Base-by-base conservation (phyloP, 2,113 vertebrate genomes). In the Galbula dea region DNA sequence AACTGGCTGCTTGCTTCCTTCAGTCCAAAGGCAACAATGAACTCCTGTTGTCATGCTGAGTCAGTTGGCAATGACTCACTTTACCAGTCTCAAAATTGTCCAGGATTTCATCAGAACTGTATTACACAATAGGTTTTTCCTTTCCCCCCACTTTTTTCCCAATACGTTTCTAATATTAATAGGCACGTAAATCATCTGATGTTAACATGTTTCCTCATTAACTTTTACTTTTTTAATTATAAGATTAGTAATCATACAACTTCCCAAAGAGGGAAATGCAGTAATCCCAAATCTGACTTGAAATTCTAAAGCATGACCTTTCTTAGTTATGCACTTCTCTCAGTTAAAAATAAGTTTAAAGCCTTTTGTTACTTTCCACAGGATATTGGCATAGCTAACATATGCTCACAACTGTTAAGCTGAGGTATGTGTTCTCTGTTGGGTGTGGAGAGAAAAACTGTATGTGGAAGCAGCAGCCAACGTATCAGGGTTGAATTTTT, bases 1-100 rank as follows among this genome's bases (percentile, higher is more conserved):
- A 89, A 96, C 82, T 88, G 81, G 3, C 7, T 71, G 58, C 81
- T 89, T 80, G 91, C 82, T 96, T 96, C 75, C 87, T 94, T 95
- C 10, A 15, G 82, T 94, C 87, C 4, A 23, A 93, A 80, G 69
- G 82, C 95, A 95, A 94, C 95, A 96, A 95, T 95, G 94, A 94
- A 92, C 82, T 95, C 86, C 89, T 48, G 37, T 83, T 94, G 91
- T 96, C 96, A 91, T 94, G 94, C 94, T 95, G 96, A 96, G 94
- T 96, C 96, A 96, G 94, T 96, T 95, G 94, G 87, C 95, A 91
- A 82, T 85, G 84, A 94, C 87, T 95, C 87, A 77, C 79, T 87
- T 93, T 92, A 91, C 92, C 89, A 79, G 91, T 85, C 93, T 96
- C 89, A 93, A 93, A 93, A 85, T 55, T 96, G 91, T 94, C 93